These are phyloP conservation scores for Vanessa atalanta DNA, from an alignment of 1,140 invertebrate genomes.

Conservation along the genomic window DNA sequence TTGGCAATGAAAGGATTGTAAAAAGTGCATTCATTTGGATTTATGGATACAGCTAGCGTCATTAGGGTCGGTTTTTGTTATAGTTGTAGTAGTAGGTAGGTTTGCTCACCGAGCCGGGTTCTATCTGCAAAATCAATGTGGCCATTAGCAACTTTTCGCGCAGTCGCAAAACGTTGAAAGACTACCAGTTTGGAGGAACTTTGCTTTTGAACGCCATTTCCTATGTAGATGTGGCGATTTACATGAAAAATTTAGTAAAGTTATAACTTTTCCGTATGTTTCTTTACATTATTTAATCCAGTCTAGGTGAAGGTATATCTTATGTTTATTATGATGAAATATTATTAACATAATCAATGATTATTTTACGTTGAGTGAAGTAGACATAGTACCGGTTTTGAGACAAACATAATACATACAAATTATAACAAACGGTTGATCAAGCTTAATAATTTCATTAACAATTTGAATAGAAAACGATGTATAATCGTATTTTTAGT, in stretches of 20 bases:
- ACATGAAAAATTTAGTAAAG: slow-evolving; percentile 25
- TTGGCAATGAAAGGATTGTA: background rate
- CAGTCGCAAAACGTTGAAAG: slow-evolving; percentile 72
- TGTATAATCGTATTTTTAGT: no score
- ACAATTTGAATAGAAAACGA: background rate
- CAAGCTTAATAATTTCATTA: background rate
- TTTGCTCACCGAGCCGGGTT: slow-evolving; percentile 75
- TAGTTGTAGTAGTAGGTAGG: slow-evolving; percentile 48
- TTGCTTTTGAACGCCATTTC: slow-evolving; percentile 34
- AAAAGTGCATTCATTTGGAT: background rate
- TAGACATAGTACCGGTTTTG: background rate
- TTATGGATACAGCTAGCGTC: slow-evolving; percentile 12
- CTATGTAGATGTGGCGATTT: slow-evolving; percentile 37
- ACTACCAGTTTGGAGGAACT: slow-evolving; percentile 54
- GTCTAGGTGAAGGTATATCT: background rate
- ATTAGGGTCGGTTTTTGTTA: slow-evolving; percentile 5
- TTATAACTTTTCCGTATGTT: slow-evolving; percentile 11
- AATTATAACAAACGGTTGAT: background rate
- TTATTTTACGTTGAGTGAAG: background rate
- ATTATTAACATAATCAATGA: slow-evolving; percentile 1
- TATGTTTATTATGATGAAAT: background rate
- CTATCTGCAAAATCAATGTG: slow-evolving; percentile 81
- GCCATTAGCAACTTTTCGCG: slow-evolving; percentile 79
- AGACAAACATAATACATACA: background rate
- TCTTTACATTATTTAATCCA: background rate